These are phyloP conservation scores for Parnassius orleans DNA, from an alignment of 2,888 invertebrate genomes.

Conservation along the genomic window DNA sequence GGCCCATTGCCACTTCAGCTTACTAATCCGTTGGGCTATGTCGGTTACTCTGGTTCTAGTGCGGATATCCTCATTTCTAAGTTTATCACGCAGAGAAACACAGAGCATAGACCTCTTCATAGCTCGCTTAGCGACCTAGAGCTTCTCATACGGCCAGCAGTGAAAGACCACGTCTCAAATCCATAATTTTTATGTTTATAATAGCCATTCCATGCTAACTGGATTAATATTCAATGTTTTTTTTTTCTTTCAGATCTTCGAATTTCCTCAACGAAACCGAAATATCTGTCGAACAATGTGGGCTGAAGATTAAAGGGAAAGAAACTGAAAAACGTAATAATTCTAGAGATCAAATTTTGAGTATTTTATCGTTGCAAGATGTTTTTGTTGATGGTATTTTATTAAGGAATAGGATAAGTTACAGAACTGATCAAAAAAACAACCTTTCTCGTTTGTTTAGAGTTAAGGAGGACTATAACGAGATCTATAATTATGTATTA, in stretches of 20 bases:
- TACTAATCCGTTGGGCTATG: too few relatives aligned
- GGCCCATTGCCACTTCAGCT: too few relatives aligned
- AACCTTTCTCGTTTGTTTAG: background rate
- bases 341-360: background rate
- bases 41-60: too few relatives aligned
- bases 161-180: too few relatives aligned
- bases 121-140: too few relatives aligned
- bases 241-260: conserved; percentile 3
- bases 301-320: background rate
- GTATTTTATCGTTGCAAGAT: conserved; percentile 7
- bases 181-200: too few relatives aligned
- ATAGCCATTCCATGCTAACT: too few relatives aligned
- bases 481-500: background rate
- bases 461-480: background rate
- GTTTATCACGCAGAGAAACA: too few relatives aligned
- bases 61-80: too few relatives aligned
- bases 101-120: too few relatives aligned
- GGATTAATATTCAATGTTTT: too few relatives aligned
- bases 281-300: background rate
- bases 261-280: conserved; percentile 1
- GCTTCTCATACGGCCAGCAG: too few relatives aligned
- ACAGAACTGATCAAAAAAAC: conserved; percentile 5
- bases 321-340: background rate
- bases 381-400: conserved; percentile 14
- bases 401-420: background rate